Percentiles rank a stretch among this genome's conserved stretches.
These are phyloP conservation scores for Zoroaster sp. DNA, from an alignment of 53 echinoderm and acorn worm genomes.

Conservation along the genomic window DNA sequence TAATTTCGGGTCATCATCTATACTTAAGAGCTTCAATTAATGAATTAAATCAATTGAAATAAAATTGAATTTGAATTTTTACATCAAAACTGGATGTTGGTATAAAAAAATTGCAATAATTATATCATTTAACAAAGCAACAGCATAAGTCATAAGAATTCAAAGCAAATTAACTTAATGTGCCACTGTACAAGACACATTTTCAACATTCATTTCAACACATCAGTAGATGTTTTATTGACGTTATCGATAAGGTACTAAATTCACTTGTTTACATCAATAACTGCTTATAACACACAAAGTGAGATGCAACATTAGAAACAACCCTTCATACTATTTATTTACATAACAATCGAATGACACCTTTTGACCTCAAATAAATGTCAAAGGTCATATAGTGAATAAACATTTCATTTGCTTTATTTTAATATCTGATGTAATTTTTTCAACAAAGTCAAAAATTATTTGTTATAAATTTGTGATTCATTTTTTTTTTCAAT, in stretches of 20 bases:
- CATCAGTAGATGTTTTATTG: conserved; percentile 12
- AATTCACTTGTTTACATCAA: conserved; percentile 36
- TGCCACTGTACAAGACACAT: neutral
- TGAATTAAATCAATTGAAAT: neutral
- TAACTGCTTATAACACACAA: neutral
- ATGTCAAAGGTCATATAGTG: neutral
- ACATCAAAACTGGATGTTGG: neutral
- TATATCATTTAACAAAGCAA: neutral
- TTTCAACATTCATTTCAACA: neutral
- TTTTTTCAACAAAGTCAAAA: neutral
- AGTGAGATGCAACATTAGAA: conserved; percentile 9
- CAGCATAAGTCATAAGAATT: neutral
- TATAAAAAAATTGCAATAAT: neutral
- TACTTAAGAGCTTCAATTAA: neutral
- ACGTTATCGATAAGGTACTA: neutral
- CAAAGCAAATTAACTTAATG: neutral
- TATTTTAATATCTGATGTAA: too few species aligned
- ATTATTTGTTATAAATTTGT: neutral
- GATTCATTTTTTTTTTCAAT: neutral
- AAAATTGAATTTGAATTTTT: neutral
- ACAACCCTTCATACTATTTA: neutral
- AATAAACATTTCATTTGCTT: too few species aligned
- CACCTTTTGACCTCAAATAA: neutral
- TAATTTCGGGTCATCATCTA: too few species aligned
- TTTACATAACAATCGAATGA: conserved; percentile 10